Evolutionary conservation across 2,797 vertebrate genomes (phyloP).

Genomic region (Poecilia velifera): DNA sequence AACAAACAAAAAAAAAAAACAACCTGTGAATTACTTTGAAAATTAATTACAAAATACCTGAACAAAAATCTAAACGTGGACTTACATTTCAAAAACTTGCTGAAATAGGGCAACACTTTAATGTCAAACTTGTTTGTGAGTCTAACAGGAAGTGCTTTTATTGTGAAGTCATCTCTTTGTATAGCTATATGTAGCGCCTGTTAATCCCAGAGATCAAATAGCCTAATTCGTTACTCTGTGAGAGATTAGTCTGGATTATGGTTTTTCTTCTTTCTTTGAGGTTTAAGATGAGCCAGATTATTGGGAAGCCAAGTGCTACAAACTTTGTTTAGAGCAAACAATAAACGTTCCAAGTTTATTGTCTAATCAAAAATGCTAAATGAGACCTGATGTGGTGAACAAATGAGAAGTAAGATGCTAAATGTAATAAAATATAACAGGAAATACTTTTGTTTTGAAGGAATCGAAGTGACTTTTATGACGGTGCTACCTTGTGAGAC

Average conservation of each 20-base stretch:
- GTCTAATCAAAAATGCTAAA: background rate
- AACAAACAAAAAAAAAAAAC: no score
- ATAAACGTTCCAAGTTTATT: background rate
- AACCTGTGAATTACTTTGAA: background rate
- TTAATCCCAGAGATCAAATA: background rate
- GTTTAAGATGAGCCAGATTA: no score
- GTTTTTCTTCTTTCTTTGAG: background rate
- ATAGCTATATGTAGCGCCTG: background rate
- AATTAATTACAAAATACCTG: background rate
- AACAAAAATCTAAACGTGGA: background rate
- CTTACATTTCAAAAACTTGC: background rate
- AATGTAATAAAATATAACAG: background rate
- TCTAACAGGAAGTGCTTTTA: background rate
- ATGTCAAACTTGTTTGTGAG: background rate
- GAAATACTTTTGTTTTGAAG: background rate
- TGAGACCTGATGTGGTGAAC: background rate
- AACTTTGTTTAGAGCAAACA: background rate
- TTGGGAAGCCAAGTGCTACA: background rate
- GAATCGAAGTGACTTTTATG: background rate
- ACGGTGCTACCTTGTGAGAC: background rate
- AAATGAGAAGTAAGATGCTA: background rate
- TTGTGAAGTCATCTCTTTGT: background rate
- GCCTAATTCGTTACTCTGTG: background rate
- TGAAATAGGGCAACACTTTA: background rate
- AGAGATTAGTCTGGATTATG: background rate